These are phyloP conservation scores for Cyprinodon variegatus DNA, from an alignment of 2,113 vertebrate genomes.

Conservation along the genomic window DNA sequence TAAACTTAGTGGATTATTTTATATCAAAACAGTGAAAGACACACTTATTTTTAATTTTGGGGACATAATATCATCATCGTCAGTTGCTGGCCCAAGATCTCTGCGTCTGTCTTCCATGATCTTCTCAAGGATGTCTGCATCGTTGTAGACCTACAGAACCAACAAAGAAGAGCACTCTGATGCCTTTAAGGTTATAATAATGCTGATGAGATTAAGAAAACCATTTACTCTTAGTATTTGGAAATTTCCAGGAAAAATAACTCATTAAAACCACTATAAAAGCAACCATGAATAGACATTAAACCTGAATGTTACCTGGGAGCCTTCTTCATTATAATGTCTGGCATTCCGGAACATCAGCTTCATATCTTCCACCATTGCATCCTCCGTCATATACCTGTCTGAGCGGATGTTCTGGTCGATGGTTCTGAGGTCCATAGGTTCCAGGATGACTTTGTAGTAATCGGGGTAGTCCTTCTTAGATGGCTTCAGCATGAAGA, in stretches of 20 bases:
- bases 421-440: conserved; percentile 96
- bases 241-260: not conserved
- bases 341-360: conserved; percentile 98
- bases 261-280: not conserved
- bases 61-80: conserved; percentile 94
- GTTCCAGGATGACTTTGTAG: conserved; percentile 98
- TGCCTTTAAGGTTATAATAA: not conserved
- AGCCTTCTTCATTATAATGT: conserved; percentile 98
- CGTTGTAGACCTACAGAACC: conserved; percentile 91
- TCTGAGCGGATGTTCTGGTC: conserved; percentile 96
- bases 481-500: conserved; percentile 98
- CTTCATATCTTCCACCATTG: conserved; percentile 95
- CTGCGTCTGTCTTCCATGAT: conserved; percentile 92
- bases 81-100: conserved; percentile 90
- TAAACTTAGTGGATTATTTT: not conserved
- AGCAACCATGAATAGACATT: not conserved
- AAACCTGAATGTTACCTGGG: conserved; percentile 82
- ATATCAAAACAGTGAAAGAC: conserved; percentile 37
- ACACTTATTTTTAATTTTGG: conserved; percentile 98
- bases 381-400: conserved; percentile 90
- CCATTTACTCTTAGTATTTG: not conserved
- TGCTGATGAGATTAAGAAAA: not conserved
- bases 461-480: conserved; percentile 99
- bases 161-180: not conserved
- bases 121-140: conserved; percentile 94